A percentile compares a stretch with the other conserved stretches of the same genome.
These are phyloP conservation scores for Oscarella lobularis DNA, from an alignment of 37 sponge, comb jelly and placozoan genomes.

Conservation along the genomic window DNA sequence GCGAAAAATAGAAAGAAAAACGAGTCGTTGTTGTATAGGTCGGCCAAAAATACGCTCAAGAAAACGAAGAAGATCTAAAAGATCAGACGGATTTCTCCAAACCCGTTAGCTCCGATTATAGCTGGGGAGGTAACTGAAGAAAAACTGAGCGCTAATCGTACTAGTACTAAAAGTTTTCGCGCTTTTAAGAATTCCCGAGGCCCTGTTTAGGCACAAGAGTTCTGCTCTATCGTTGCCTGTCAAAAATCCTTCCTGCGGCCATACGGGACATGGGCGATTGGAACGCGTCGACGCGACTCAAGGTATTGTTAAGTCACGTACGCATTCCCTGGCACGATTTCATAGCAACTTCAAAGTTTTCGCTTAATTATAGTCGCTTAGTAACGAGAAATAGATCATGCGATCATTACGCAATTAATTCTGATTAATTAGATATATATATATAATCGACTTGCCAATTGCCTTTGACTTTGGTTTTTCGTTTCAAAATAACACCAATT, in stretches of 20 bases:
- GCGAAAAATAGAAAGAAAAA: not conserved
- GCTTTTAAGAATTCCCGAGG: conserved; percentile 32
- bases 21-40: not conserved
- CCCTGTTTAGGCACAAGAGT: conserved; percentile 83
- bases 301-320: conserved; percentile 30
- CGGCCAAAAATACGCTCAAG: conserved; percentile 57
- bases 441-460: too few species aligned
- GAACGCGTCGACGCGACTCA: conserved; percentile 67
- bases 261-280: conserved; percentile 79
- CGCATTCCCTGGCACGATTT: too few species aligned
- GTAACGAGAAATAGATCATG: too few species aligned
- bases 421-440: too few species aligned
- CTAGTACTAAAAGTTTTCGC: too few species aligned
- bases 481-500: too few species aligned
- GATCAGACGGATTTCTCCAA: conserved; percentile 59
- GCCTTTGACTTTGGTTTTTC: too few species aligned
- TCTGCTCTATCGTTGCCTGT: conserved; percentile 70
- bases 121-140: too few species aligned
- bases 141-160: too few species aligned
- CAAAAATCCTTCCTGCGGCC: conserved; percentile 78
- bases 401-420: too few species aligned
- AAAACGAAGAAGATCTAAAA: conserved; percentile 84
- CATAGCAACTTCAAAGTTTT: too few species aligned
- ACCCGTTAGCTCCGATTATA: not conserved
- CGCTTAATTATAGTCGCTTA: too few species aligned